Evolutionary conservation across 1,140 invertebrate species (phyloP).

Genomic region (Idris sp.): DNA sequence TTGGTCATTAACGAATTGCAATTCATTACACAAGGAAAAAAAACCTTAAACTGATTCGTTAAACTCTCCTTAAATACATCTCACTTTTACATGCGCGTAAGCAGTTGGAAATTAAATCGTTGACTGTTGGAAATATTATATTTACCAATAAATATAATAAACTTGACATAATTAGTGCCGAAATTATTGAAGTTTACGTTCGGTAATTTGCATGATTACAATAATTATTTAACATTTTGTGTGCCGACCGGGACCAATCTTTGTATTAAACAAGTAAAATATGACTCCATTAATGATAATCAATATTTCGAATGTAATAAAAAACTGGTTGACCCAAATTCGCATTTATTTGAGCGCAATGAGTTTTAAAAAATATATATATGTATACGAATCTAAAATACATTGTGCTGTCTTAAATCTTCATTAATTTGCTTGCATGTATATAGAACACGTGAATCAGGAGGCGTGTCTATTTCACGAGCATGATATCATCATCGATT

Average conservation of each 20-base stretch:
- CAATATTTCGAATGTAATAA: constrained; percentile 60
- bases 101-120: constrained; percentile 32
- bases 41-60: too few relatives aligned
- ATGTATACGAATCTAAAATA: too few relatives aligned
- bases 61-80: too few relatives aligned
- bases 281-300: constrained; percentile 62
- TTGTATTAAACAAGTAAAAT: constrained; percentile 58
- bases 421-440: constrained; percentile 53
- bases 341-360: constrained; percentile 17
- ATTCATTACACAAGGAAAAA: too few relatives aligned
- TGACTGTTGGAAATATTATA: constrained; percentile 12
- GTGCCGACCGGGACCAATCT: constrained; percentile 32
- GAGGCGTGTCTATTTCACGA: constrained; percentile 76
- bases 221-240: constrained; percentile 52
- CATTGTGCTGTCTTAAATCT: constrained; percentile 49
- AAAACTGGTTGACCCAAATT: constrained; percentile 54
- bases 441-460: constrained; percentile 64
- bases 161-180: constrained; percentile 53
- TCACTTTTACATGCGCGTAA: too few relatives aligned
- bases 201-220: constrained; percentile 52
- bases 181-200: constrained; percentile 47
- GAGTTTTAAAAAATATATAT: too few relatives aligned
- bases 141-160: constrained; percentile 52
- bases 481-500: constrained; percentile 77
- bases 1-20: too few relatives aligned